Evolutionary conservation across 2,888 invertebrate species (phyloP).

Genomic region (Acholoe squamosa): DNA sequence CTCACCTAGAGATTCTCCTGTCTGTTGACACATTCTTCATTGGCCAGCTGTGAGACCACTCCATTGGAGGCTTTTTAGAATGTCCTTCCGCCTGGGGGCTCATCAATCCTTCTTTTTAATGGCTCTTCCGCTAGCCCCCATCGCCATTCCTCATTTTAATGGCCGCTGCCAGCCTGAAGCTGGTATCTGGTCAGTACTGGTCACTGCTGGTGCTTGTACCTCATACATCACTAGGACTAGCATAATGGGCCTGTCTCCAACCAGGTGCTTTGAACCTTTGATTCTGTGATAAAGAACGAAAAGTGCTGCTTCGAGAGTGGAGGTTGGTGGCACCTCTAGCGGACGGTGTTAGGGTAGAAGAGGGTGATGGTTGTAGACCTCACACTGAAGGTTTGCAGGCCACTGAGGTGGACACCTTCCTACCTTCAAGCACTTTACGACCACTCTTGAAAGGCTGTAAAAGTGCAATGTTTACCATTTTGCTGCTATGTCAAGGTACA

Average conservation of each 20-base stretch:
- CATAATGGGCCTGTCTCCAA: not conserved
- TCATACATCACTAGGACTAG: conserved; percentile 3
- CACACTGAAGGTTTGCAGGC: not conserved
- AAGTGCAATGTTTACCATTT: no score
- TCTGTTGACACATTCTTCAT: not conserved
- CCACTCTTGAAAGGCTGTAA: no score
- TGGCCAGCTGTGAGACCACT: no score
- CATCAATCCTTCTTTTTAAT: conserved; percentile 5
- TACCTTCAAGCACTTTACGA: no score
- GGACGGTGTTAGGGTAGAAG: no score
- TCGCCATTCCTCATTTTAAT: conserved; percentile 17
- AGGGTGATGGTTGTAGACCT: not conserved
- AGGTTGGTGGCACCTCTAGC: not conserved
- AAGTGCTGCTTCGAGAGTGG: not conserved
- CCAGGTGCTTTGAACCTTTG: not conserved
- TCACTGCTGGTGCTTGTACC: not conserved
- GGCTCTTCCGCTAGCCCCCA: not conserved
- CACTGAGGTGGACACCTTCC: not conserved
- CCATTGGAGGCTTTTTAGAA: not conserved
- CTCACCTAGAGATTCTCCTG: no score
- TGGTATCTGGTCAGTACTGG: not conserved
- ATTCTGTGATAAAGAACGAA: not conserved
- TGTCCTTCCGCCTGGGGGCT: not conserved
- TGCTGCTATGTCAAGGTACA: no score
- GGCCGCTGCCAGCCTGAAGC: not conserved